These are phyloP conservation scores for Drosophila saltans DNA, from an alignment of 1,140 invertebrate genomes.

Conservation along the genomic window DNA sequence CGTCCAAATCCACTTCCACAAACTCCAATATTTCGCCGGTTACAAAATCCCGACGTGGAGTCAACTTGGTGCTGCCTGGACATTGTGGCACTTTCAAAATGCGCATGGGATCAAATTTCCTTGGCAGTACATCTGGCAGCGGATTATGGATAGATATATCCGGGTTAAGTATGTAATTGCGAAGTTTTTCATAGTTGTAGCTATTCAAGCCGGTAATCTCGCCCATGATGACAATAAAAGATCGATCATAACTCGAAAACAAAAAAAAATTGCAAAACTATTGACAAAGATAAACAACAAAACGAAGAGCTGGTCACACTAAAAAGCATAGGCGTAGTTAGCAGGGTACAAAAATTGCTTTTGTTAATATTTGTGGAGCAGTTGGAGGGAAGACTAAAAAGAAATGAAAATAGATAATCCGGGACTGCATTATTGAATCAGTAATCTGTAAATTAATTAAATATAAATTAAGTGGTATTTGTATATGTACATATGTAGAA, in stretches of 20 bases:
- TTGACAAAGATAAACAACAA: conserved; percentile 5
- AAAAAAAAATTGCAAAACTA: background rate
- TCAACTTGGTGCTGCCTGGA: conserved; percentile 68
- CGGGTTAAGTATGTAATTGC: conserved; percentile 71
- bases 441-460: no score
- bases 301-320: conserved; percentile 5
- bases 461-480: no score
- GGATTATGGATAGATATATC: conserved; percentile 75
- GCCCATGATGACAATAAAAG: conserved; percentile 32
- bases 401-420: no score
- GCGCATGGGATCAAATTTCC: conserved; percentile 65
- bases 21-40: conserved; percentile 89
- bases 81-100: conserved; percentile 67
- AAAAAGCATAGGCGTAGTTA: background rate
- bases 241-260: background rate
- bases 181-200: conserved; percentile 61
- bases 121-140: conserved; percentile 67
- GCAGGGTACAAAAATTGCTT: no score
- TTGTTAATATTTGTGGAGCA: no score
- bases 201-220: conserved; percentile 56
- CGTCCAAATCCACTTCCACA: conserved; percentile 86
- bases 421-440: no score
- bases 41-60: conserved; percentile 87
- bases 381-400: no score
- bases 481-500: no score